Conservation (phyloP, 30 jellyfish, hydroid and myxozoan species). For the Catostylus mosaicus region DNA sequence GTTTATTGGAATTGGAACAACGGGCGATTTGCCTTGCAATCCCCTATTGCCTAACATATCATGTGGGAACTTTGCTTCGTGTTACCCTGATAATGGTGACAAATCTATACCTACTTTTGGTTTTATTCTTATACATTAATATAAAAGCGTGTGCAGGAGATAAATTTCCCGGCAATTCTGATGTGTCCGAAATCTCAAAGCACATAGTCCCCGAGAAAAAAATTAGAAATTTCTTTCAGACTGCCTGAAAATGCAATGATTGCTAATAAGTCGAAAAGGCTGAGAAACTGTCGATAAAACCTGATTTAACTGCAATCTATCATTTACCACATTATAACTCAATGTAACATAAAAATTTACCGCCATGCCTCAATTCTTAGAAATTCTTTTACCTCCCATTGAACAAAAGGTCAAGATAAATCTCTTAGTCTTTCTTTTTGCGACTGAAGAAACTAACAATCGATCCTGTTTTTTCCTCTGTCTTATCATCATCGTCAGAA, state of each 20-base stretch:
- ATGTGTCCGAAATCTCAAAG: not conserved
- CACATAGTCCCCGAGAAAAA: not conserved
- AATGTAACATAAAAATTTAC: too few relatives aligned
- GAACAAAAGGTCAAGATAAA: too few relatives aligned
- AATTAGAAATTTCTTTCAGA: not conserved
- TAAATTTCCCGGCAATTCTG: not conserved
- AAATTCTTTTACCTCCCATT: too few relatives aligned
- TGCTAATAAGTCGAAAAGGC: not conserved
- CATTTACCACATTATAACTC: not conserved
- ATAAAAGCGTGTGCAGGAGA: not conserved
- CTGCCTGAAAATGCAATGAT: not conserved
- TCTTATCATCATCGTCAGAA: constrained; percentile 6
- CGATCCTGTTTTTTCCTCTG: not conserved
- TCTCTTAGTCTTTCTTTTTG: not conserved
- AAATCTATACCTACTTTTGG: constrained; percentile 20
- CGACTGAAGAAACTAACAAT: not conserved
- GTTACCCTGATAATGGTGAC: constrained; percentile 48
- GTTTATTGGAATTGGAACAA: constrained; percentile 31
- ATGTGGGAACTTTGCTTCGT: constrained; percentile 32
- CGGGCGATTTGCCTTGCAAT: not conserved
- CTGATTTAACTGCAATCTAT: not conserved
- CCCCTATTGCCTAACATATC: not conserved
- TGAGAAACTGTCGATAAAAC: not conserved
- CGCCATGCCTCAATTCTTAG: too few relatives aligned
- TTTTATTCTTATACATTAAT: constrained; percentile 19